Conservation (phyloP, 1,140 invertebrate species). For the Zaprionus taronus region DNA sequence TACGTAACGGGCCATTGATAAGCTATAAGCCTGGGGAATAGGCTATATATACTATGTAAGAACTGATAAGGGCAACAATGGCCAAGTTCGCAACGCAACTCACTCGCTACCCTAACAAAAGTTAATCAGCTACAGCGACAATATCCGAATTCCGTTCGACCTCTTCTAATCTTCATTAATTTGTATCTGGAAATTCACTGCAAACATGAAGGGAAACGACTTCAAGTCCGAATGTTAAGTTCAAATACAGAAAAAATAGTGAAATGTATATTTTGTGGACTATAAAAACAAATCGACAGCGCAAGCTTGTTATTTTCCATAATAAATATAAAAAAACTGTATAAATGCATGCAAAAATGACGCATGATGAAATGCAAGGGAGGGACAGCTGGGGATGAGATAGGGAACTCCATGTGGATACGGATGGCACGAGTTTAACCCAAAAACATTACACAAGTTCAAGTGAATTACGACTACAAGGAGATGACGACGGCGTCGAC, state of each 20-base stretch:
- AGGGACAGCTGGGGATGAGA: background rate
- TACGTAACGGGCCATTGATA: slow-evolving; percentile 42
- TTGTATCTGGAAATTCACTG: slow-evolving; percentile 35
- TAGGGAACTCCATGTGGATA: slow-evolving; percentile 16
- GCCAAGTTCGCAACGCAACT: background rate
- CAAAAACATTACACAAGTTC: slow-evolving; percentile 76
- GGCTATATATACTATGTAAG: background rate
- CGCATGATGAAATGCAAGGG: slow-evolving; percentile 18
- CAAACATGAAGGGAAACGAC: slow-evolving; percentile 7
- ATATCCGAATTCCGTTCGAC: background rate
- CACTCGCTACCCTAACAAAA: slow-evolving; percentile 59
- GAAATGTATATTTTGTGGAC: slow-evolving; percentile 29
- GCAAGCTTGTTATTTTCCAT: slow-evolving; percentile 75
- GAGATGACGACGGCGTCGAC: slow-evolving; percentile 39
- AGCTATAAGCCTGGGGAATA: slow-evolving; percentile 22
- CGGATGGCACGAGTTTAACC: slow-evolving; percentile 43
- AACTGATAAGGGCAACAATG: slow-evolving; percentile 42
- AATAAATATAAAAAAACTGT: slow-evolving; percentile 74
- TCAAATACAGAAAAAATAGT: slow-evolving; percentile 45
- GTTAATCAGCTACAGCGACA: slow-evolving; percentile 21
- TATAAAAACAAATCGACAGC: slow-evolving; percentile 75
- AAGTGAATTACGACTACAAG: slow-evolving; percentile 75
- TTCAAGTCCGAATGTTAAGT: slow-evolving; percentile 60
- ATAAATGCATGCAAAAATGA: slow-evolving; percentile 66
- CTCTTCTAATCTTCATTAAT: slow-evolving; percentile 55